Evolutionary conservation across 2,113 vertebrate species (phyloP).

Genomic region (Casuarius casuarius): DNA sequence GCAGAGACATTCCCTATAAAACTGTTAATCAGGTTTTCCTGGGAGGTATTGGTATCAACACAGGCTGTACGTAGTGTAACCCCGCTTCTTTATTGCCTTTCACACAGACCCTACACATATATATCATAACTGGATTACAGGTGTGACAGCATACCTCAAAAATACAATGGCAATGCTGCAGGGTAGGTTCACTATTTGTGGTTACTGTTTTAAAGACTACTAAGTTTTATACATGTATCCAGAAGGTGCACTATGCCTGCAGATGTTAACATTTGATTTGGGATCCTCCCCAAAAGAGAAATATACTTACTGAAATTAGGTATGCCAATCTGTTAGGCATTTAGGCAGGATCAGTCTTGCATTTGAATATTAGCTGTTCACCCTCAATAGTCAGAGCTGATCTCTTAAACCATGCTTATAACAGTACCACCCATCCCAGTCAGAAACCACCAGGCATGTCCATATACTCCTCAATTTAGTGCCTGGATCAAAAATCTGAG

Average conservation of each 20-base stretch:
- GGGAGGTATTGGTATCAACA: background rate
- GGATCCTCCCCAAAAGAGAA: background rate
- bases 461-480: background rate
- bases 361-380: background rate
- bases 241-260: background rate
- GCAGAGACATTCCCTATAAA: background rate
- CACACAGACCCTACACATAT: background rate
- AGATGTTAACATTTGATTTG: background rate
- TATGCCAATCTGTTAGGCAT: background rate
- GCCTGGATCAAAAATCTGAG: background rate
- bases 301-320: background rate
- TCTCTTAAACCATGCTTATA: background rate
- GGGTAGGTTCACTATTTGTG: background rate
- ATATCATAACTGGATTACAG: background rate
- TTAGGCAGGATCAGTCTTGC: background rate
- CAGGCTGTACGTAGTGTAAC: background rate
- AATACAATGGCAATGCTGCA: background rate
- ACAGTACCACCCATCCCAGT: background rate
- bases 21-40: background rate
- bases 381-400: background rate
- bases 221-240: background rate
- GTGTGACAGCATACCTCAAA: background rate
- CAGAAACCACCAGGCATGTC: background rate
- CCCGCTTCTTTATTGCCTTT: background rate
- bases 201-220: background rate